phyloP scores from a whole-genome alignment of 2,113 vertebrate genomes.

The Bolborhynchus lineola region DNA sequence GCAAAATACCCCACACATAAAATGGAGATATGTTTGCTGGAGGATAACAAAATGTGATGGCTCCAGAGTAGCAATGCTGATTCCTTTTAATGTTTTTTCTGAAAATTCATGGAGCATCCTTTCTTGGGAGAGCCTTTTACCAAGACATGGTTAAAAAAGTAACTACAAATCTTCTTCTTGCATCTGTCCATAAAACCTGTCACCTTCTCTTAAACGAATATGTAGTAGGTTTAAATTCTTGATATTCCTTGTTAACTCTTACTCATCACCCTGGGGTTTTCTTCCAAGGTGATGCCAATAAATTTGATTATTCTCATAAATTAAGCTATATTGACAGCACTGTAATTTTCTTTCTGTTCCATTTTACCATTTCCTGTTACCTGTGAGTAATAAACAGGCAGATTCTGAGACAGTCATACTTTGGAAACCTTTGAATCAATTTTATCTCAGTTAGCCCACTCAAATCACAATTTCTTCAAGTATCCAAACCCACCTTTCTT shows the following conservation, averaged over 20 bases:
- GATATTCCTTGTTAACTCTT: not conserved
- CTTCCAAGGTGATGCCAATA: not conserved
- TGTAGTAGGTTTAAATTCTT: not conserved
- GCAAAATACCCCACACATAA: not conserved
- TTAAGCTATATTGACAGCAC: not conserved
- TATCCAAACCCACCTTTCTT: not conserved
- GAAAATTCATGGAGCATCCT: not conserved
- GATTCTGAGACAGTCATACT: not conserved
- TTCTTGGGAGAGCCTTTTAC: not conserved
- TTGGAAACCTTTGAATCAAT: not conserved
- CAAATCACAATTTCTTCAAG: not conserved
- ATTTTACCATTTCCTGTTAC: not conserved
- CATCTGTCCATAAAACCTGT: not conserved
- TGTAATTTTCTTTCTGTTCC: not conserved
- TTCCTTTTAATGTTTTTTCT: not conserved
- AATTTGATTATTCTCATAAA: not conserved
- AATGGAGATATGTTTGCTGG: not conserved
- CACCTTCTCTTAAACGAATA: not conserved
- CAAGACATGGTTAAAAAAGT: not conserved
- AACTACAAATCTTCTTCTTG: not conserved
- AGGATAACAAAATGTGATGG: not conserved
- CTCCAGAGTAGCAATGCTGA: not conserved
- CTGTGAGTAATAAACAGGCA: not conserved
- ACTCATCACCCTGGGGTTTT: not conserved
- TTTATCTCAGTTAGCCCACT: not conserved